Conservation (phyloP, 2,888 invertebrate species). For the Platycheirus albimanus region DNA sequence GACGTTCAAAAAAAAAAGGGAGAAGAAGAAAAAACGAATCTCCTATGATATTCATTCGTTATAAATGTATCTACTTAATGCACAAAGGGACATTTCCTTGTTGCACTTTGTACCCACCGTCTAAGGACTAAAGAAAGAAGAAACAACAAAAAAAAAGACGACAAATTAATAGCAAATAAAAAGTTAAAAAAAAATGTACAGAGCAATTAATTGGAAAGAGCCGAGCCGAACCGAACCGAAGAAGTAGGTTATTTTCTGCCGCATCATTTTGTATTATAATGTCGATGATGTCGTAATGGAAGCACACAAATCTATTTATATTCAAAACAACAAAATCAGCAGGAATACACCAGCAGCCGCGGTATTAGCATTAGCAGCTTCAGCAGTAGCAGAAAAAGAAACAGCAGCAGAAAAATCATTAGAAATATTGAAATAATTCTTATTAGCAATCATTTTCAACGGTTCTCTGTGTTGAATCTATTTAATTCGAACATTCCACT, state of each 20-base stretch:
- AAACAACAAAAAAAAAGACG: not conserved
- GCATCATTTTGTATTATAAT: slow-evolving; percentile 60
- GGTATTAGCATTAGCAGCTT: too few species aligned
- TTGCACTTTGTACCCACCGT: slow-evolving; percentile 22
- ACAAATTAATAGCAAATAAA: not conserved
- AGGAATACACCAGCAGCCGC: slow-evolving; percentile 13
- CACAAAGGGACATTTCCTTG: slow-evolving; percentile 31
- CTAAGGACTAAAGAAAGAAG: slow-evolving; percentile 32
- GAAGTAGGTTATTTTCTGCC: slow-evolving; percentile 66
- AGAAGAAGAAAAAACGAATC: not conserved
- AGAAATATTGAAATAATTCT: slow-evolving; percentile 54
- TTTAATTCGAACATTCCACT: slow-evolving; percentile 32
- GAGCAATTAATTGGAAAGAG: slow-evolving; percentile 56
- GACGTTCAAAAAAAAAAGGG: not conserved
- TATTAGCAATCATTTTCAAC: slow-evolving; percentile 23
- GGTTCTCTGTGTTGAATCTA: slow-evolving; percentile 30
- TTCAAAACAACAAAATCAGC: slow-evolving; percentile 35
- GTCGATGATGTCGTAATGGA: slow-evolving; percentile 67
- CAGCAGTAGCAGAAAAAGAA: too few species aligned
- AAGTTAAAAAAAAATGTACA: slow-evolving; percentile 20
- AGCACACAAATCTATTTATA: slow-evolving; percentile 67
- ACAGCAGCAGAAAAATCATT: slow-evolving; percentile 32
- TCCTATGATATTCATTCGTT: not conserved
- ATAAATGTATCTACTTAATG: slow-evolving; percentile 1
- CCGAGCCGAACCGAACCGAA: too few species aligned